Evolutionary conservation across 2,113 vertebrate genomes (phyloP), one percentile per base, ranked within the genome.

Genomic region (Sisor rabdophorus): DNA sequence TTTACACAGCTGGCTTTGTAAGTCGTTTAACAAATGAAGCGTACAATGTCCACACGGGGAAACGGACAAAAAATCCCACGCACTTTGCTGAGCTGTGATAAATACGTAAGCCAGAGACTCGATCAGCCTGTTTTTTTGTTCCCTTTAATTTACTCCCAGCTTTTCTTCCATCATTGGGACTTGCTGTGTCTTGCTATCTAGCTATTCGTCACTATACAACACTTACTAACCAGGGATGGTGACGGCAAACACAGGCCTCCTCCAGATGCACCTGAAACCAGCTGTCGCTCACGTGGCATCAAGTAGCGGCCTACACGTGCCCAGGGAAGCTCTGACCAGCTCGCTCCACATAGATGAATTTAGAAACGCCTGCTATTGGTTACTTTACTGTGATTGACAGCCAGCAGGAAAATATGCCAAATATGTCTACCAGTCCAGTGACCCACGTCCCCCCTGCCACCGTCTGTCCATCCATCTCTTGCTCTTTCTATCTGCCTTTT

Each of bases 1-100:
- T 88, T 91, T 91, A 86, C 81, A 85, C 90, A 90, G 89, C 88
- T 90, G 87, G 86, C 70, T 54, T 28, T 69, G 36, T 10, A 53
- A 73, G 82, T 89, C 89, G 84, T 88, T 84, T 85, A 91, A 92
- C 82, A 22, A 32, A 80, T 17, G 22, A 79, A 76, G 83, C n/a
- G 36, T 63, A 59, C 44, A 36, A 50, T 47, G 56, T 58, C 65
- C 44, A 71, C 80, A 50, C 52, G 83, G 72, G 64, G 54, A 36
- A 64, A 47, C 26, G 16, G 82, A 63, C 71, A 0, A 85, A 89
- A 90, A 89, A 90, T 90, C 89, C 85, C 56, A 40, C 64, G 83
- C 90, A 91, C 85, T 88, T 89, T 88, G 85, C 81, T 26, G 44
- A 68, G 22, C 64, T 50, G 22, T 68, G 17, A 53, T 47, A 8